A percentile compares a stretch with the other conserved stretches of the same genome.
Evolutionary conservation across 2,113 vertebrate species (phyloP).

Genomic region (Lethenteron reissneri): DNA sequence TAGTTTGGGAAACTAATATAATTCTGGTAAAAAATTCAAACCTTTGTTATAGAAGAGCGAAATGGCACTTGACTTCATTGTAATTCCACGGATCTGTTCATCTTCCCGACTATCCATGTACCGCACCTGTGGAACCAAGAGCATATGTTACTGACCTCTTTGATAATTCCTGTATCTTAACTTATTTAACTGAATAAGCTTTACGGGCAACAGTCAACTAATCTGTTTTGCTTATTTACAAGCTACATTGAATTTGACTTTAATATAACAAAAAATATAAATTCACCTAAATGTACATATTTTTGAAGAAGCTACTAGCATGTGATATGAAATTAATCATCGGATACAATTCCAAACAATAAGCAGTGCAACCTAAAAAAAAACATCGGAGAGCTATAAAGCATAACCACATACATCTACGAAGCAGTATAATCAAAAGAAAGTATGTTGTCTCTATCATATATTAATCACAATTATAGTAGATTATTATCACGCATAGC

Average conservation of each 20-base stretch:
- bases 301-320: not conserved
- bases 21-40: slow-evolving; percentile 13
- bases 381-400: too few species aligned
- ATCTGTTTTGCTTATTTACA: not conserved
- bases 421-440: too few species aligned
- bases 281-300: not conserved
- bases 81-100: slow-evolving; percentile 79
- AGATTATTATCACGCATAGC: too few species aligned
- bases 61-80: slow-evolving; percentile 98
- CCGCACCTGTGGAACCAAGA: slow-evolving; percentile 31
- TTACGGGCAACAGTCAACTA: not conserved
- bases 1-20: too few species aligned
- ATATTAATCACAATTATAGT: not conserved
- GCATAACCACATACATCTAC: too few species aligned
- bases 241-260: not conserved
- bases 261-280: not conserved
- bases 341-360: too few species aligned
- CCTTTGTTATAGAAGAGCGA: slow-evolving; percentile 44
- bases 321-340: not conserved
- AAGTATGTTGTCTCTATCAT: too few species aligned
- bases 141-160: too few species aligned
- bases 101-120: slow-evolving; percentile 89
- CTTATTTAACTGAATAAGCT: too few species aligned
- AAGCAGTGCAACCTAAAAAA: too few species aligned
- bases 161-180: too few species aligned